Evolutionary conservation across 2,888 invertebrate species (phyloP).

Genomic region (Aphidoletes aphidimyza): DNA sequence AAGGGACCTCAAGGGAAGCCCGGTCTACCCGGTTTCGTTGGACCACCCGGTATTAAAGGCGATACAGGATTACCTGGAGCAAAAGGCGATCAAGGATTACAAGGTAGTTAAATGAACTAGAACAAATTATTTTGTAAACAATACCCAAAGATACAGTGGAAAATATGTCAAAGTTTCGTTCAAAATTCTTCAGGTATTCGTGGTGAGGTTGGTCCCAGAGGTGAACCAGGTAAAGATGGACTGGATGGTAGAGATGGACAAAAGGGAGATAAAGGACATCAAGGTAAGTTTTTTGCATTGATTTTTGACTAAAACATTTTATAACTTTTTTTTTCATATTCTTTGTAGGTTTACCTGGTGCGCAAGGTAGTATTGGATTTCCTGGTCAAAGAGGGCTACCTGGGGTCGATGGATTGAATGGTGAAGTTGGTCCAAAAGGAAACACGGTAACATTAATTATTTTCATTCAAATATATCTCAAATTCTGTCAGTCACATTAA

Average conservation of each 20-base stretch:
- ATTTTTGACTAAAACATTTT: neutral
- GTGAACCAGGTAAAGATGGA: conserved; percentile 86
- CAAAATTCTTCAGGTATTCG: conserved; percentile 71
- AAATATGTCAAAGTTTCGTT: too few species aligned
- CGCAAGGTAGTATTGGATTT: conserved; percentile 69
- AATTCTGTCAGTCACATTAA: neutral
- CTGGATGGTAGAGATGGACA: conserved; percentile 83
- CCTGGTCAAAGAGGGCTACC: conserved; percentile 83
- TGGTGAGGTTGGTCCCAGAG: conserved; percentile 83
- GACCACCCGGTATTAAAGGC: conserved; percentile 62
- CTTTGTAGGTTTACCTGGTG: neutral
- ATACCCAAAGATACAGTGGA: neutral
- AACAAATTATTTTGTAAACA: neutral
- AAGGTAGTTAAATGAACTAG: conserved; percentile 65
- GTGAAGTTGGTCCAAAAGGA: conserved; percentile 80
- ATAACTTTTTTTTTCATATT: neutral
- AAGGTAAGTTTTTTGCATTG: neutral
- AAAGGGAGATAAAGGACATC: conserved; percentile 69
- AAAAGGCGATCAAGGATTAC: conserved; percentile 81
- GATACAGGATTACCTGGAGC: conserved; percentile 70
- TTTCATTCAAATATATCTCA: neutral
- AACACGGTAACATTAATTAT: conserved; percentile 69
- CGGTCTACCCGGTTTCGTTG: conserved; percentile 87
- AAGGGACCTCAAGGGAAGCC: conserved; percentile 83
- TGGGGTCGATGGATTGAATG: conserved; percentile 78